These are phyloP conservation scores for Rhamnusium bicolor DNA, from an alignment of 2,888 invertebrate genomes.

Conservation along the genomic window DNA sequence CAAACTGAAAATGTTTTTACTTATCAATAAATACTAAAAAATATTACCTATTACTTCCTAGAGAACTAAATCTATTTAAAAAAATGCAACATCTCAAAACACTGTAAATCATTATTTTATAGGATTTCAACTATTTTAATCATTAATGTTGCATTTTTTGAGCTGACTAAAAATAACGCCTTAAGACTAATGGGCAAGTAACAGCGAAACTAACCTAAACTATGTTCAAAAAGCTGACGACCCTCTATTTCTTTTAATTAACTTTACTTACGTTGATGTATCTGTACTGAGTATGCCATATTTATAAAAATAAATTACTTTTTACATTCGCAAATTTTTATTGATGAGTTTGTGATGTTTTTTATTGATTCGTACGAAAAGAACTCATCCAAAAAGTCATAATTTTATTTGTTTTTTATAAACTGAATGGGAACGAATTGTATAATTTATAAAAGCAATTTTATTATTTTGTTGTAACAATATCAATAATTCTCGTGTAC, in stretches of 20 bases:
- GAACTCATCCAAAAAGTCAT: not conserved
- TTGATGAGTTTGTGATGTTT: not conserved
- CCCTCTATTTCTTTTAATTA: slow-evolving; percentile 31
- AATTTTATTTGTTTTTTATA: not conserved
- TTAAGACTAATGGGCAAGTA: slow-evolving; percentile 52
- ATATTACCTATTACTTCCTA: slow-evolving; percentile 3
- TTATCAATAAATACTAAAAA: not conserved
- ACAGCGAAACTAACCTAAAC: slow-evolving; percentile 38
- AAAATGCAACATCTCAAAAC: slow-evolving; percentile 24
- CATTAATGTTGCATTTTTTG: slow-evolving; percentile 39
- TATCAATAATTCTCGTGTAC: too few species aligned
- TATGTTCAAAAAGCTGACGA: slow-evolving; percentile 54
- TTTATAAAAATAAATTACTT: slow-evolving; percentile 48
- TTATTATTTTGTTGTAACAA: too few species aligned
- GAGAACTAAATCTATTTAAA: slow-evolving; percentile 12
- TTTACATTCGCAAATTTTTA: not conserved
- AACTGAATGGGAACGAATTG: too few species aligned
- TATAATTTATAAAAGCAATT: too few species aligned
- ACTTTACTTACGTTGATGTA: slow-evolving; percentile 60
- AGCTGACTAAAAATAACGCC: slow-evolving; percentile 51
- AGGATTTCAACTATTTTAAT: not conserved
- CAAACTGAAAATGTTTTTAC: slow-evolving; percentile 8
- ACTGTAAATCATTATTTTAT: not conserved
- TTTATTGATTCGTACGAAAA: not conserved
- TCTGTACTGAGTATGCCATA: slow-evolving; percentile 55